phyloP scores from a whole-genome alignment of 2,888 invertebrate species.

The Acronicta aceris region DNA sequence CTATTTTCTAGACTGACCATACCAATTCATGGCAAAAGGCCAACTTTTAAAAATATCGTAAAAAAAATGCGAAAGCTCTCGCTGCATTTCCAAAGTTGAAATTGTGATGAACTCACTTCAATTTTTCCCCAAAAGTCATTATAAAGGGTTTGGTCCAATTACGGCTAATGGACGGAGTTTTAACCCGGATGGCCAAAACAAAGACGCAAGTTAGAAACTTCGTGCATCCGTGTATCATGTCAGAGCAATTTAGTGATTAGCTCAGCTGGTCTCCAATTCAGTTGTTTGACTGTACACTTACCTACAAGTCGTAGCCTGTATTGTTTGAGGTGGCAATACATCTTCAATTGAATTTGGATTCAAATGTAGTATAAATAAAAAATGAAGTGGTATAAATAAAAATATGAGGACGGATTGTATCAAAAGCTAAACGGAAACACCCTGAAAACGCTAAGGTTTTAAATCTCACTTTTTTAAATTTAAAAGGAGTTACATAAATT shows the following conservation, averaged over 20 bases:
- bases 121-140: conserved; percentile 57
- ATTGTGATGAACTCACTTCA: conserved; percentile 32
- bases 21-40: background rate
- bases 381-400: too few species aligned
- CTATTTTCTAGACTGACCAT: too few species aligned
- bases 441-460: too few species aligned
- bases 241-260: conserved; percentile 36
- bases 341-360: too few species aligned
- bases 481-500: too few species aligned
- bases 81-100: conserved; percentile 13
- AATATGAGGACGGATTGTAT: too few species aligned
- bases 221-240: conserved; percentile 35
- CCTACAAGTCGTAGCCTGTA: too few species aligned
- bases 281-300: background rate
- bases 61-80: conserved; percentile 9
- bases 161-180: conserved; percentile 62
- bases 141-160: conserved; percentile 62
- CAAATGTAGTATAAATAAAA: too few species aligned
- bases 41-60: too few species aligned
- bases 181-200: conserved; percentile 43
- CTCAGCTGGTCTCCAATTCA: background rate
- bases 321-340: too few species aligned
- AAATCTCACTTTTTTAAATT: too few species aligned
- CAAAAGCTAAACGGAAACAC: too few species aligned
- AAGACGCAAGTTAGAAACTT: conserved; percentile 42